Base-by-base conservation (phyloP, 2,113 vertebrate species). In the Nothobranchius kuhntae region DNA sequence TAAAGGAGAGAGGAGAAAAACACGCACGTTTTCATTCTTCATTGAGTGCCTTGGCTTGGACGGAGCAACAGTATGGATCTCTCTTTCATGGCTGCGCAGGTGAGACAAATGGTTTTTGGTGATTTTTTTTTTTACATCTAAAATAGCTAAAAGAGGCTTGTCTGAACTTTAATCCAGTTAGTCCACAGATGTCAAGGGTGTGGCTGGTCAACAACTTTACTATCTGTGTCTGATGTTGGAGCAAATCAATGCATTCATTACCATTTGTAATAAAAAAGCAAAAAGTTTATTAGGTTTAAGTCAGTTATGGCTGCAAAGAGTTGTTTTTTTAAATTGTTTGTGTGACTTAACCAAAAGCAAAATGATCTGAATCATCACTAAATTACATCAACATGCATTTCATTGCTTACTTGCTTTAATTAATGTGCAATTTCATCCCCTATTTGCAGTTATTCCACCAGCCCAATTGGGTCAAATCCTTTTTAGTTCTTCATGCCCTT, bases 51-150 rank as follows among this genome's bases (percentile, higher is more conserved):
- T 75, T 71, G 78, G 55, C 46, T 75, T 61, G 73, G 69, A 52
- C 77, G 56, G 50, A 86, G 82, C 88, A 82, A 55, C 93, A 94
- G 72, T 55, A 98, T 98, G 96, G 96, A 98, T 86, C 95, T 98
- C 72, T 96, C 96, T 66, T 98, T 98, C 75, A 98, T 98, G 96
- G 96, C 96, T 58, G 94, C 95, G 24, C 96, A 98, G 96, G 96
- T 97, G 91, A 90, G 80, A 54, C 17, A 42, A 13, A 21, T 2
- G n/a, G 2, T 51, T 21, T 51, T 51, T 30, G 30, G 30, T 30
- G 30, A 4, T 3, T 9, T 51, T 57, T n/a, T 9, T 65, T 30
- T 58, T 46, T 46, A 13, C 30, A n/a, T 62, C 42, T 51, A 30
- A 30, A 30, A 30, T 30, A 30, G 48, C 7, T 9, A 24, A 38